Evolutionary conservation across 2,113 vertebrate species (phyloP).

Genomic region (Triplophysa dalaica): DNA sequence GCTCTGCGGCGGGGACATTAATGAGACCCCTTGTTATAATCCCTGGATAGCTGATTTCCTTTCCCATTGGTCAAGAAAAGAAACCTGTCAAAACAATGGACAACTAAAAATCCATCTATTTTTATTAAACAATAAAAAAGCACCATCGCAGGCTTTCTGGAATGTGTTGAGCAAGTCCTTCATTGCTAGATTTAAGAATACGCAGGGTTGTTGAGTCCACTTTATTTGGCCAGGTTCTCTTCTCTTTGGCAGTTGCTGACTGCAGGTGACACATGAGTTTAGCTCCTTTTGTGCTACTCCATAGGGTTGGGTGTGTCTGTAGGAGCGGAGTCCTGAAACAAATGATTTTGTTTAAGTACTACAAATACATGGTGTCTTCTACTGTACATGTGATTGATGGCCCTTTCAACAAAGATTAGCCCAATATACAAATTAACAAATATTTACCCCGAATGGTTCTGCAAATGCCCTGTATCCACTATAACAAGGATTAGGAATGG

Average conservation of each 20-base stretch:
- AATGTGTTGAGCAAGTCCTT: not conserved
- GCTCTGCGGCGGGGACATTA: not conserved
- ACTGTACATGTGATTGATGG: not conserved
- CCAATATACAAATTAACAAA: not conserved
- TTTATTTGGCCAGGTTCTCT: not conserved
- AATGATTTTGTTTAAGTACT: not conserved
- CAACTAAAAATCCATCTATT: not conserved
- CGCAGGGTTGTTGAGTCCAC: not conserved
- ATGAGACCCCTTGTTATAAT: slow-evolving; percentile 18
- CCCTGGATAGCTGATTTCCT: not conserved
- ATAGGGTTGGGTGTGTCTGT: slow-evolving; percentile 64
- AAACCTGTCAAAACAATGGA: not conserved
- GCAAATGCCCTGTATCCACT: slow-evolving; percentile 70
- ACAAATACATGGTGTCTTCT: not conserved
- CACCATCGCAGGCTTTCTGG: not conserved
- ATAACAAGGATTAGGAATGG: slow-evolving; percentile 85
- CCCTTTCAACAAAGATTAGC: no score
- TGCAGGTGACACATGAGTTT: not conserved
- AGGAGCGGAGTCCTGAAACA: slow-evolving; percentile 53
- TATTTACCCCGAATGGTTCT: slow-evolving; percentile 80
- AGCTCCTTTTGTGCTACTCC: slow-evolving; percentile 14
- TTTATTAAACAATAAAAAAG: slow-evolving; percentile 18
- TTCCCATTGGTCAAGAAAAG: not conserved
- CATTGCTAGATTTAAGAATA: not conserved
- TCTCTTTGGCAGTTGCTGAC: not conserved